Percentiles rank a stretch among this genome's conserved stretches.
Conservation (phyloP, 2,888 invertebrate genomes). For the Dromius quadrimaculatus region DNA sequence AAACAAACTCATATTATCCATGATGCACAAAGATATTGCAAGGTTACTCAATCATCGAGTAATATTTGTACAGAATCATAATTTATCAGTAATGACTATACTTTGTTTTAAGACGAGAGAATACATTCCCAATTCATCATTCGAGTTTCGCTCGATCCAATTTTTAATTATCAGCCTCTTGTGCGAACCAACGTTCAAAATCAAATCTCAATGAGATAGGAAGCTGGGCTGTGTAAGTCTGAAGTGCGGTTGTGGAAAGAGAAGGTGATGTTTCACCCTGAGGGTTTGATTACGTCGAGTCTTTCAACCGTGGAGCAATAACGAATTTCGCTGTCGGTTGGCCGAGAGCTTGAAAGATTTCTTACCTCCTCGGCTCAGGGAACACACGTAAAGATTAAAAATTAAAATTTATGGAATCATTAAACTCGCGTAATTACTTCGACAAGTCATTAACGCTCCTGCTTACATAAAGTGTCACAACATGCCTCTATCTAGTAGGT, state of each 20-base stretch:
- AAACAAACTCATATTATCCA: too few species aligned
- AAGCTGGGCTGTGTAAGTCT: too few species aligned
- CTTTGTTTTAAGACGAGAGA: too few species aligned
- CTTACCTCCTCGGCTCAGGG: constrained; percentile 42
- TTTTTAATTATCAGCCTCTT: too few species aligned
- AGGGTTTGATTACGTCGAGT: constrained; percentile 44
- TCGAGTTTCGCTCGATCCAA: too few species aligned
- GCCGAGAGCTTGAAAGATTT: constrained; percentile 36
- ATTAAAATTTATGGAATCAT: constrained; percentile 53
- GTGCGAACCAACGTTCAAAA: too few species aligned
- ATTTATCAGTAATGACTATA: too few species aligned
- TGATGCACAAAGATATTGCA: too few species aligned
- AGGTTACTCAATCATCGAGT: too few species aligned
- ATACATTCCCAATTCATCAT: too few species aligned
- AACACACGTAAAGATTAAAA: constrained; percentile 51
- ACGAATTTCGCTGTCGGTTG: constrained; percentile 42
- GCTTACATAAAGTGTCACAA: constrained; percentile 51
- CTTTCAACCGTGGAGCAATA: constrained; percentile 41
- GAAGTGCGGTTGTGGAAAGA: background rate
- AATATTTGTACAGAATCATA: too few species aligned
- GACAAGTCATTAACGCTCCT: constrained; percentile 52
- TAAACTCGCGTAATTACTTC: constrained; percentile 53
- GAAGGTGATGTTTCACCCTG: constrained; percentile 10
- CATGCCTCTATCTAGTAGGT: constrained; percentile 22
- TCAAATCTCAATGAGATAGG: too few species aligned